A percentile compares a stretch with the other conserved stretches of the same genome.
phyloP scores from a whole-genome alignment of 2,113 vertebrate species.

The Syngnathus floridae region DNA sequence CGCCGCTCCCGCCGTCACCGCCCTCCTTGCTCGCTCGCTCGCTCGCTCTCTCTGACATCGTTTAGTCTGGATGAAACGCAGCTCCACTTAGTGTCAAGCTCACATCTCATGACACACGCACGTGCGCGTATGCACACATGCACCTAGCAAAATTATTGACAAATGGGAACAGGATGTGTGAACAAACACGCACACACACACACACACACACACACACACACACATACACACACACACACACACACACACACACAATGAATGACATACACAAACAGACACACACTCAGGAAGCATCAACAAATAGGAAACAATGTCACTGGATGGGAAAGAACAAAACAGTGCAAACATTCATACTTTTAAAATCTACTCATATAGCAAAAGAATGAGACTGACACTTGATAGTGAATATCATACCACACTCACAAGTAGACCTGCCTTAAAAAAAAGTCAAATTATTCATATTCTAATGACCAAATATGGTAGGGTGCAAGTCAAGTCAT shows the following conservation, averaged over 20 bases:
- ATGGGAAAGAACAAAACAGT: too few species aligned
- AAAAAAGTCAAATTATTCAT: too few species aligned
- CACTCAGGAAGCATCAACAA: not conserved
- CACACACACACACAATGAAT: not conserved
- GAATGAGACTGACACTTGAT: too few species aligned
- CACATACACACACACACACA: slow-evolving; percentile 10
- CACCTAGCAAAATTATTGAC: not conserved
- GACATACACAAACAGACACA: not conserved
- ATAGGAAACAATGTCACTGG: too few species aligned
- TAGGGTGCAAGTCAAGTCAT: slow-evolving; percentile 30
- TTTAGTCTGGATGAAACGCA: slow-evolving; percentile 28
- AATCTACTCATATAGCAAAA: too few species aligned
- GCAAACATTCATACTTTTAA: too few species aligned
- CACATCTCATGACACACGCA: slow-evolving; percentile 9
- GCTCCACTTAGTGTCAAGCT: slow-evolving; percentile 31
- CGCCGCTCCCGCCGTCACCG: not conserved
- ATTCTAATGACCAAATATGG: slow-evolving; percentile 38
- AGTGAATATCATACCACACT: too few species aligned
- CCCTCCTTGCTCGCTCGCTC: not conserved
- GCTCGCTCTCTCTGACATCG: not conserved
- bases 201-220: not conserved
- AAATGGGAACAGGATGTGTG: not conserved
- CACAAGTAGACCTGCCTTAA: too few species aligned
- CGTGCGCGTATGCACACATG: not conserved
- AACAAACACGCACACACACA: too few species aligned